Conservation (phyloP, 2,888 invertebrate genomes). For the Tineola bisselliella region DNA sequence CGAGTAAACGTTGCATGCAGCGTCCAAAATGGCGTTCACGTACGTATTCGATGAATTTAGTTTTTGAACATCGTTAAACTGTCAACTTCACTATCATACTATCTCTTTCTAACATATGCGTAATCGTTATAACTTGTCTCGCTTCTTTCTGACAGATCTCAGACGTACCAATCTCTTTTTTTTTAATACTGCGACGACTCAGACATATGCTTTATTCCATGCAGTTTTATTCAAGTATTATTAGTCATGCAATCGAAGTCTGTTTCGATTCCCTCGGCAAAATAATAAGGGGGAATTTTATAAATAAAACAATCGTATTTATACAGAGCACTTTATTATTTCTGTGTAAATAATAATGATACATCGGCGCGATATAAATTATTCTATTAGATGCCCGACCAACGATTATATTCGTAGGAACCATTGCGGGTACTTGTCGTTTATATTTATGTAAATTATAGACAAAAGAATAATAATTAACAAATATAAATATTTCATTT, state of each 20-base stretch:
- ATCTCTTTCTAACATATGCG: too few relatives aligned
- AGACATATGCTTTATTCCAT: too few relatives aligned
- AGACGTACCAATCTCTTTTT: background rate
- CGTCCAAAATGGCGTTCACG: slow-evolving; percentile 15
- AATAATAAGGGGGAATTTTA: too few relatives aligned
- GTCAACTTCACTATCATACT: too few relatives aligned
- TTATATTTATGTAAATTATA: background rate
- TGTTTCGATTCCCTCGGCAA: too few relatives aligned
- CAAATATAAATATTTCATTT: background rate
- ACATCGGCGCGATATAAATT: background rate
- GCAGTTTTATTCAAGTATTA: too few relatives aligned
- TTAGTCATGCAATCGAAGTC: too few relatives aligned
- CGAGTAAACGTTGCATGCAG: background rate
- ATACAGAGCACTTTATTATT: slow-evolving; percentile 6
- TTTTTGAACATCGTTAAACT: background rate
- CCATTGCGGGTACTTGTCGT: too few relatives aligned
- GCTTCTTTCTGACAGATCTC: background rate
- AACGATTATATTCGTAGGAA: too few relatives aligned
- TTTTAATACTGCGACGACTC: too few relatives aligned
- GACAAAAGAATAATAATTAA: background rate
- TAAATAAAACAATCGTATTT: background rate
- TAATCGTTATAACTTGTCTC: background rate
- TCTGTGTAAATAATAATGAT: background rate
- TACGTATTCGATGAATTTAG: background rate
- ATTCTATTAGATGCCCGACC: too few relatives aligned